Percentiles rank a stretch among this genome's conserved stretches.
phyloP scores from a whole-genome alignment of 1,140 invertebrate genomes.

The Sarcophaga peregrina region DNA sequence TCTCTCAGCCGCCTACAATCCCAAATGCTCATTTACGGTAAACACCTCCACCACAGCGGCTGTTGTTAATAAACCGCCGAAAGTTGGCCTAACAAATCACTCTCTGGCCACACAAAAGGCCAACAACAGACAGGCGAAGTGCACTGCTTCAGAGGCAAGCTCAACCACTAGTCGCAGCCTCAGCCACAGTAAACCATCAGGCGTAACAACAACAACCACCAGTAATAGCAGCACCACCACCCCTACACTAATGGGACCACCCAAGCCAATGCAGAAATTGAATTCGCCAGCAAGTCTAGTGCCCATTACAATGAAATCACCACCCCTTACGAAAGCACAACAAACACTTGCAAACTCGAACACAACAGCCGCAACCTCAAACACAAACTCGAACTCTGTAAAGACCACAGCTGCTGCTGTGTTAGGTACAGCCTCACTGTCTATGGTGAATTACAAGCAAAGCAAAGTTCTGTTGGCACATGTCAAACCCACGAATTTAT shows the following conservation, averaged over 20 bases:
- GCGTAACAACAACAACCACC: slow-evolving; percentile 15
- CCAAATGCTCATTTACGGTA: slow-evolving; percentile 38
- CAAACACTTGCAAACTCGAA: slow-evolving; percentile 43
- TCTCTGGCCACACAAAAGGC: background rate
- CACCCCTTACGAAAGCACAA: slow-evolving; percentile 32
- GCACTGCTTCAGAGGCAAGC: no score
- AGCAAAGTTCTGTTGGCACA: slow-evolving; percentile 7
- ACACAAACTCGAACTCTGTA: background rate
- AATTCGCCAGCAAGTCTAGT: slow-evolving; percentile 16
- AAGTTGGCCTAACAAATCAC: background rate
- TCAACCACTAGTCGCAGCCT: no score
- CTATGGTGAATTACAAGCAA: slow-evolving; percentile 43
- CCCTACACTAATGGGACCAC: slow-evolving; percentile 44
- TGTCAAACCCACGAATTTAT: slow-evolving; percentile 34
- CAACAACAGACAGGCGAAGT: no score
- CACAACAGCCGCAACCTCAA: slow-evolving; percentile 10
- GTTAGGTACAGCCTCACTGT: background rate
- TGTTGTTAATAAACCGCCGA: background rate
- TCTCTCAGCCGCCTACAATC: slow-evolving; percentile 43
- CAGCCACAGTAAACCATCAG: background rate
- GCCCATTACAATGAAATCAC: slow-evolving; percentile 36
- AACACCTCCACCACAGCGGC: background rate
- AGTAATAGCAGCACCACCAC: slow-evolving; percentile 34
- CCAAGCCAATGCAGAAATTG: slow-evolving; percentile 50
- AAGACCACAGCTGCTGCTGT: background rate